Evolutionary conservation across 2,113 vertebrate genomes (phyloP).

Genomic region (Ammodytes dubius): DNA sequence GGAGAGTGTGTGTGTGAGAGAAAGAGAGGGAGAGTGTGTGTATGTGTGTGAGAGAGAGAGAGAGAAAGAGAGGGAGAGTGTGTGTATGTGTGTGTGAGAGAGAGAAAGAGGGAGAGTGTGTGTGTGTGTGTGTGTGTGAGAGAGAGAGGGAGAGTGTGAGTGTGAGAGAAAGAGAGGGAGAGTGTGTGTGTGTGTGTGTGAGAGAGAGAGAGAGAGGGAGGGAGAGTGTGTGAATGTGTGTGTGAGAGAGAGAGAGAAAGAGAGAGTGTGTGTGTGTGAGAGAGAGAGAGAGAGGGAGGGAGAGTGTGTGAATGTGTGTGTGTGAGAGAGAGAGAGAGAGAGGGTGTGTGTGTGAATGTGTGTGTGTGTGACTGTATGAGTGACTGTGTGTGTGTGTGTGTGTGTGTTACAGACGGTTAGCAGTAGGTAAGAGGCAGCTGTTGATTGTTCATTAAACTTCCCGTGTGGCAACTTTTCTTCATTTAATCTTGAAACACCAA

Average conservation of each 20-base stretch:
- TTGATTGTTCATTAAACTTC: conserved; percentile 4
- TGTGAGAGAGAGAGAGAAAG: conserved; percentile 4
- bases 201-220: no score
- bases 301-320: not conserved
- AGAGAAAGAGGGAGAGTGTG: no score
- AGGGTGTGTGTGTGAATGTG: no score
- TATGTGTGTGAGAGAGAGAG: conserved; percentile 47
- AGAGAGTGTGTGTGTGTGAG: no score
- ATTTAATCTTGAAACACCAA: no score
- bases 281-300: not conserved
- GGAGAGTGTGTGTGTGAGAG: conserved; percentile 34
- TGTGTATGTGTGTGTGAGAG: conserved; percentile 7
- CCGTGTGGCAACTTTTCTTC: not conserved
- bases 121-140: conserved; percentile 24
- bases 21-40: no score
- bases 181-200: no score
- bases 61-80: no score
- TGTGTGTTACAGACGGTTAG: conserved; percentile 37
- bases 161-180: no score
- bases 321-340: not conserved
- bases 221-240: no score
- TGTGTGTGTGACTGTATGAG: conserved; percentile 15
- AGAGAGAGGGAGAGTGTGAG: conserved; percentile 26
- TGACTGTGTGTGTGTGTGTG: conserved; percentile 26
- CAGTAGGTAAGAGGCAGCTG: conserved; percentile 58